Evolutionary conservation across 2,797 vertebrate genomes (phyloP).

Genomic region (Lateolabrax maculatus): DNA sequence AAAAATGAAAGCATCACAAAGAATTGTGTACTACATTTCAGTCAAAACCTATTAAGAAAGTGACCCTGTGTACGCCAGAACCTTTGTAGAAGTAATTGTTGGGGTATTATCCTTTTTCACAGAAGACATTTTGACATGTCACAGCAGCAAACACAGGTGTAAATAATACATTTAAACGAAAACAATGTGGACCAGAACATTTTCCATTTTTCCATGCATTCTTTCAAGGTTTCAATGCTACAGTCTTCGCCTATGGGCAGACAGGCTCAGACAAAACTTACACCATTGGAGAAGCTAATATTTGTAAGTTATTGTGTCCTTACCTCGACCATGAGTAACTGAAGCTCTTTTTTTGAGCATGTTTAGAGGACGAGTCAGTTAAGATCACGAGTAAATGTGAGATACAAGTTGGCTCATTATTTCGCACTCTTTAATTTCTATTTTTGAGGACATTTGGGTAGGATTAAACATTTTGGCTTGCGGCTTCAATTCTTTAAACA

Average conservation of each 20-base stretch:
- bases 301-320: background rate
- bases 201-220: no score
- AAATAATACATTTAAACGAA: no score
- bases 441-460: background rate
- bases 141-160: background rate
- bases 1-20: background rate
- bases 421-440: background rate
- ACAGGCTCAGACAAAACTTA: no score
- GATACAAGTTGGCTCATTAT: background rate
- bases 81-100: background rate
- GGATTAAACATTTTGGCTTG: background rate
- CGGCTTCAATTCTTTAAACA: background rate
- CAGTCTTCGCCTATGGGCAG: no score
- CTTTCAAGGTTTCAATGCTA: no score
- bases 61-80: background rate
- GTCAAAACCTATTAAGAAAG: background rate
- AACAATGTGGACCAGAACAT: no score
- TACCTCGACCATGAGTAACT: no score
- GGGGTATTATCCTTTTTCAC: no score
- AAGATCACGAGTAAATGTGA: background rate
- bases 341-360: background rate
- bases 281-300: no score
- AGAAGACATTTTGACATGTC: background rate
- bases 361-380: background rate
- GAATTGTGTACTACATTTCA: background rate